Evolutionary conservation across 1,140 invertebrate genomes (phyloP), one percentile per base, ranked within the genome.

Genomic region (Cheumatopsyche charites): DNA sequence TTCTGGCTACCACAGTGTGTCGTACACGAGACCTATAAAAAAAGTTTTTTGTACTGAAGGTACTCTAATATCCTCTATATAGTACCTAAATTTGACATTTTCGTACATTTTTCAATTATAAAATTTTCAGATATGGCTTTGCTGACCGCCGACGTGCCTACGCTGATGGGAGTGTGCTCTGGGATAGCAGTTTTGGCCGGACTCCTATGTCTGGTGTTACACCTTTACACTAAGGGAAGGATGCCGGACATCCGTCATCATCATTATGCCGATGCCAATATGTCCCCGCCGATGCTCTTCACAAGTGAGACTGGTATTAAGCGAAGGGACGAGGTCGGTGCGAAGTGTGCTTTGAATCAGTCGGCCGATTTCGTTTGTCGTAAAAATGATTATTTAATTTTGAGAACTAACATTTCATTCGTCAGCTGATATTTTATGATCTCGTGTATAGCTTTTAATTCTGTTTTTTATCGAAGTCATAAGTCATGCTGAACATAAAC

Each of bases 161-260:
- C 92, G 66, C 84, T 95, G 77, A 84, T 94, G 78, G 91, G 91
- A 70, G 90, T 94, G 36, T 87, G 90, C 75, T 89, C 92, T 70
- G 92, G 92, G 42, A 90, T 95, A 79, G 91, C 92, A 62, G 88
- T 94, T 78, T 86, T 95, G 77, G 92, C 90, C 7, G 92, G 89
- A 23, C 86, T 94, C 74, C 91, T 94, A 75, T 94, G 93, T 83
- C 92, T 94, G 85, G 92, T 94, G 69, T 82, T 95, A 75, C 92
- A 92, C 79, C 84, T 95, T 70, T 95, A 94, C 82, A 89, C 88
- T 15, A 82, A 86, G 73, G 86, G 86, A 63, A 88, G 88, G 74
- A 88, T 88, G 72, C 87, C 86, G 25, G 86, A 91, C 78, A 85
- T 87, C 70, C 87, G 90, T 75, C 89, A 91, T 62, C 85, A 91